Evolutionary conservation across 2,888 invertebrate genomes (phyloP), one percentile per base, ranked within the genome.

Genomic region (Pterobdella sp.): DNA sequence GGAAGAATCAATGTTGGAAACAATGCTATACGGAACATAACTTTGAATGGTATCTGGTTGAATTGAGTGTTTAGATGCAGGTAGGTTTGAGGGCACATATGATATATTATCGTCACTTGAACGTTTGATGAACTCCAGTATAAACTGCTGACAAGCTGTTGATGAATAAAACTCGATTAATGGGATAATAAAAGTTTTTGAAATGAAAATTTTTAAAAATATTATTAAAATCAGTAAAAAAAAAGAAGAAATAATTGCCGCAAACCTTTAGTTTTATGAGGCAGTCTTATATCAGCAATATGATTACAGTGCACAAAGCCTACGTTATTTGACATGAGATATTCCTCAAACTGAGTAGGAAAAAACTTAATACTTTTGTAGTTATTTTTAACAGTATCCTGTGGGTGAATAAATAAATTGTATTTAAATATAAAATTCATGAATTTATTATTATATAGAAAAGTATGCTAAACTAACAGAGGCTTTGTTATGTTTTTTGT

Each of bases 311-410:
- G 92, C 80, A 89, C 90, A 85, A 95, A 96, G 3, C 95, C 95
- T 63, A 96, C 91, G 81, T 93, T 93, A 0, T 90, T 87, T 1
- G 83, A 82, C 2, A 96, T 86, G 56, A 98, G 87, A 84, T 91
- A 97, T 81, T 94, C 92, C 70, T 91, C 90, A 84, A 97, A 98
- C 81, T 92, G 90, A 79, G 93, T 90, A 10, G 98, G 98, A 79
- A 90, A 90, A 81, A 98, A 88, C 72, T 78, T 76, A 32, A 83
- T 82, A 32, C 75, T 77, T 76, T 79, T 76, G 76, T 80, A 83
- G 74, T 79, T 92, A 80, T 90, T 88, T 82, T 89, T 91, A 77
- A 92, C 93, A 14, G 88, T 77, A 60, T 81, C 81, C 84, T 85
- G 78, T 34, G 42, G 42, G 42, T 18, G 26, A 60, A 70, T 22